These are phyloP conservation scores for Saccostrea cuccullata DNA, from an alignment of 1,140 invertebrate species.

Conservation along the genomic window DNA sequence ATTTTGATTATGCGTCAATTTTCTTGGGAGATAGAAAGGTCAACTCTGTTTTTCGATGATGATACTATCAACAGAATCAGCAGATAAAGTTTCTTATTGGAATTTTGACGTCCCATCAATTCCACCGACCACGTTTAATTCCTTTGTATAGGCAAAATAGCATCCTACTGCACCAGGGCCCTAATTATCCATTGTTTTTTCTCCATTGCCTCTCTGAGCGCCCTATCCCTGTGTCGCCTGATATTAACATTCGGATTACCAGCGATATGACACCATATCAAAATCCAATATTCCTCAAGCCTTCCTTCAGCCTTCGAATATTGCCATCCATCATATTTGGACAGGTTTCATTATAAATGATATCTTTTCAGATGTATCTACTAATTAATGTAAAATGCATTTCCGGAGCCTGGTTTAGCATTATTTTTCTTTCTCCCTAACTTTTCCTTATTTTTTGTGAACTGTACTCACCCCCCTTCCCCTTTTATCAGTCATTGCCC, in stretches of 20 bases:
- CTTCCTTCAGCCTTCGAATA: constrained; percentile 49
- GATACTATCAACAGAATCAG: constrained; percentile 33
- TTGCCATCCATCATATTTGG: constrained; percentile 53
- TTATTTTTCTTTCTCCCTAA: neutral
- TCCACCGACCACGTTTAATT: constrained; percentile 8
- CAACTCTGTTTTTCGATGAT: constrained; percentile 24
- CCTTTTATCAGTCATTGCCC: constrained; percentile 4
- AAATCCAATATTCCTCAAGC: constrained; percentile 47
- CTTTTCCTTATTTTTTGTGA: neutral
- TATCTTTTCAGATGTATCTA: constrained; percentile 49
- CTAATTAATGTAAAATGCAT: constrained; percentile 54
- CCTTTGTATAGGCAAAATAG: constrained; percentile 19
- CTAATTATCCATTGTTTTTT: constrained; percentile 37
- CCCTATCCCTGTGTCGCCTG: constrained; percentile 15
- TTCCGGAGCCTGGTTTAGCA: constrained; percentile 27
- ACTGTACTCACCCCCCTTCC: neutral
- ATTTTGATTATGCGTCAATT: constrained; percentile 51
- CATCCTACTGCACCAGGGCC: neutral
- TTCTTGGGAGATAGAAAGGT: constrained; percentile 50
- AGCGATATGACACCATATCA: constrained; percentile 52
- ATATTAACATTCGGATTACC: constrained; percentile 48
- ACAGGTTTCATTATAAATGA: constrained; percentile 53
- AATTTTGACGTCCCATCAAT: constrained; percentile 35
- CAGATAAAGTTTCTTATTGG: constrained; percentile 34
- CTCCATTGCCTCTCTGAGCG: neutral